Evolutionary conservation across 1,140 invertebrate genomes (phyloP).

Genomic region (Drosophila punjabiensis): DNA sequence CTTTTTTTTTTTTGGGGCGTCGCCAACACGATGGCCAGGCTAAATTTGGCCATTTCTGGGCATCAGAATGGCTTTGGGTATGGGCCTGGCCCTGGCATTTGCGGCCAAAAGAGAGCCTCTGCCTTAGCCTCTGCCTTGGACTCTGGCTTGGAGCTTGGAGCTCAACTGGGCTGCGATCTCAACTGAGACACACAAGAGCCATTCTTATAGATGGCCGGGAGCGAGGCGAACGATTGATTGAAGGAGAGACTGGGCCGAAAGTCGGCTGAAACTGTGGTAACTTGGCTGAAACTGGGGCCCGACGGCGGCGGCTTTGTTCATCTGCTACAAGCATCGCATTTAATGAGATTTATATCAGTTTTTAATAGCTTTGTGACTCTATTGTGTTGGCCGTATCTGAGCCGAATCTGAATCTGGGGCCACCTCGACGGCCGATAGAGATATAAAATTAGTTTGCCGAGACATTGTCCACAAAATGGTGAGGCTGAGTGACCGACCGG

Average conservation of each 20-base stretch:
- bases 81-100: conserved; percentile 55
- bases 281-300: conserved; percentile 3
- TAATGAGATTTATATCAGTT: conserved; percentile 83
- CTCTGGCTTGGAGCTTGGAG: neutral
- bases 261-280: conserved; percentile 11
- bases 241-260: conserved; percentile 33
- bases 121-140: neutral
- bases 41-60: conserved; percentile 25
- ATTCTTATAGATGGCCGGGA: conserved; percentile 71
- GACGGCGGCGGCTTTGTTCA: conserved; percentile 67
- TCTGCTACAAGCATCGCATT: conserved; percentile 79
- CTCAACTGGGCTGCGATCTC: conserved; percentile 1
- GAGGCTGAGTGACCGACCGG: conserved; percentile 40
- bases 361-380: conserved; percentile 82
- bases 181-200: conserved; percentile 50
- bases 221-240: conserved; percentile 78
- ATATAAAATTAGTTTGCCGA: conserved; percentile 68
- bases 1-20: conserved; percentile 40
- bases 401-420: conserved; percentile 56
- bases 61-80: conserved; percentile 11
- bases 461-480: conserved; percentile 67
- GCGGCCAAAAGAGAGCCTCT: conserved; percentile 29
- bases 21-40: conserved; percentile 61
- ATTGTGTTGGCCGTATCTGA: conserved; percentile 62
- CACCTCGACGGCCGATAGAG: conserved; percentile 50